Percentiles rank a stretch among this genome's conserved stretches.
Conservation (phyloP, 2,113 vertebrate species). For the Eolophus roseicapilla region DNA sequence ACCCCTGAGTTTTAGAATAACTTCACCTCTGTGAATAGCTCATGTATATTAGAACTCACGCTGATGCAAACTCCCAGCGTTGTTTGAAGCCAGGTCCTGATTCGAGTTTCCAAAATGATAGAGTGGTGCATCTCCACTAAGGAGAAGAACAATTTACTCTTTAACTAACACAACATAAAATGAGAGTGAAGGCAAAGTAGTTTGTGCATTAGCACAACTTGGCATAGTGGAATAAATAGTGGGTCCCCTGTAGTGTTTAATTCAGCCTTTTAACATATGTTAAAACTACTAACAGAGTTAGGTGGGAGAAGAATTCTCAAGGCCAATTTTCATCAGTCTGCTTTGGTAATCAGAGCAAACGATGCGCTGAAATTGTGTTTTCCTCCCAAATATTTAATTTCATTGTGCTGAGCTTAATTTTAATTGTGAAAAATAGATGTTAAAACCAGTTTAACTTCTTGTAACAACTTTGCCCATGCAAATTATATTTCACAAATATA, state of each 20-base stretch:
- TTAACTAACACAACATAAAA: slow-evolving; percentile 5
- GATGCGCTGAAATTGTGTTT: not conserved
- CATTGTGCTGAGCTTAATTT: not conserved
- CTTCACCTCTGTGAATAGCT: not conserved
- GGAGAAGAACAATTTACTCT: not conserved
- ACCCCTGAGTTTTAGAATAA: not conserved
- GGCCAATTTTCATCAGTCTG: not conserved
- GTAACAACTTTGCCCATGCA: not conserved
- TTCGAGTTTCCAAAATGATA: not conserved
- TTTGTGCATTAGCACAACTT: not conserved
- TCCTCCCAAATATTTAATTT: not conserved
- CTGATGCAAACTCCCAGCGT: fast-evolving
- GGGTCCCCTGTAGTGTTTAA: not conserved
- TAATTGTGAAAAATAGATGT: not conserved
- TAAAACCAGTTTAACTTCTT: not conserved
- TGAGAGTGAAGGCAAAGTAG: not conserved
- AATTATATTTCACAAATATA: not conserved
- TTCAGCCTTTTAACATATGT: slow-evolving; percentile 2
- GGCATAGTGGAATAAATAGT: not conserved
- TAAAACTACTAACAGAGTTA: not conserved
- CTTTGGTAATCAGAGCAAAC: not conserved
- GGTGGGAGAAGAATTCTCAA: slow-evolving; percentile 6
- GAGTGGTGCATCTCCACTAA: not conserved
- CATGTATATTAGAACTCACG: not conserved
- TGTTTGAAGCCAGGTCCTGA: not conserved